A percentile compares a stretch with the other conserved stretches of the same genome.
phyloP scores from a whole-genome alignment of 1,140 invertebrate genomes.

The Teleogryllus occipitalis region DNA sequence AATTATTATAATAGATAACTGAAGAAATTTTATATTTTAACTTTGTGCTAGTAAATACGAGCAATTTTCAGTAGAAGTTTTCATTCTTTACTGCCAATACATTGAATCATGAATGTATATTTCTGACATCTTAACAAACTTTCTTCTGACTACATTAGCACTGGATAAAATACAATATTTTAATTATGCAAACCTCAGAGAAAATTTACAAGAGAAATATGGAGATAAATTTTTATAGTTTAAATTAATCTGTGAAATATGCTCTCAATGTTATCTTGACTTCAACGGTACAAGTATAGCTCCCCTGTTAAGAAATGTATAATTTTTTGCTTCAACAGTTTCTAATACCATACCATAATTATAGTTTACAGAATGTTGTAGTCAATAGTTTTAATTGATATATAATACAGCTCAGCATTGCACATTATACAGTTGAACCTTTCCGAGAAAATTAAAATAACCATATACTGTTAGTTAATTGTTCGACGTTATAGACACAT shows the following conservation, averaged over 20 bases:
- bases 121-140: too few relatives aligned
- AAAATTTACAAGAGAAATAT: constrained; percentile 12
- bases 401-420: constrained; percentile 13
- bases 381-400: constrained; percentile 22
- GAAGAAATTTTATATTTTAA: too few relatives aligned
- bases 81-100: too few relatives aligned
- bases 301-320: not conserved
- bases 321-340: constrained; percentile 17
- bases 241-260: not conserved
- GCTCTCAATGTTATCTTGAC: constrained; percentile 7
- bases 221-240: not conserved
- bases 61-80: too few relatives aligned
- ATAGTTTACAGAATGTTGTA: constrained; percentile 22
- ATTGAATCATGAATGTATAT: too few relatives aligned
- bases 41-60: too few relatives aligned
- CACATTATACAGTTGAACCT: constrained; percentile 15
- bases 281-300: not conserved
- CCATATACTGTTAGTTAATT: constrained; percentile 15
- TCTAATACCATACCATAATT: constrained; percentile 12
- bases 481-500: constrained; percentile 14
- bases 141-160: not conserved
- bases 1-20: too few relatives aligned
- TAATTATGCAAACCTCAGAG: constrained; percentile 8
- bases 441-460: constrained; percentile 15
- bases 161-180: constrained; percentile 2